Evolutionary conservation across 2,888 invertebrate species (phyloP).

Genomic region (Tineola bisselliella): DNA sequence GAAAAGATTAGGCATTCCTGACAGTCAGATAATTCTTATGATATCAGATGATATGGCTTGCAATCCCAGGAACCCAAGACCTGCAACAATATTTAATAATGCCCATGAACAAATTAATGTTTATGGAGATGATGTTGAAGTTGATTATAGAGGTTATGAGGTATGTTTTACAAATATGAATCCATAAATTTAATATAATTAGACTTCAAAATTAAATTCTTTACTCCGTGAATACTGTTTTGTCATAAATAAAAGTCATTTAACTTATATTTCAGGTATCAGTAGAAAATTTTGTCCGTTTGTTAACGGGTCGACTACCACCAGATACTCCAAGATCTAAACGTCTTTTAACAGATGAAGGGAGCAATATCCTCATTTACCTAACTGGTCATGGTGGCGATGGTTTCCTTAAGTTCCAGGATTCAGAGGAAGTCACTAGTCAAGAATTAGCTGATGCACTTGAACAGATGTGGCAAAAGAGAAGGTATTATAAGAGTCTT

Average conservation of each 20-base stretch:
- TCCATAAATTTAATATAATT: background rate
- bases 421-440: constrained; percentile 98
- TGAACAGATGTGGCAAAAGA: constrained; percentile 99
- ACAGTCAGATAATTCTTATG: constrained; percentile 98
- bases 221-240: too few relatives aligned
- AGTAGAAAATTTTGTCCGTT: constrained; percentile 97
- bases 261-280: constrained; percentile 75
- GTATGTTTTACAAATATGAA: constrained; percentile 40
- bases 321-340: constrained; percentile 95
- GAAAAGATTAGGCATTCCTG: constrained; percentile 98
- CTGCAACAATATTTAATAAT: constrained; percentile 98
- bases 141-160: constrained; percentile 95
- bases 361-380: constrained; percentile 96
- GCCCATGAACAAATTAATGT: constrained; percentile 98
- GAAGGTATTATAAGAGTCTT: too few relatives aligned
- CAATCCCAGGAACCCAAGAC: constrained; percentile 96
- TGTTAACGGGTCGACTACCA: constrained; percentile 92
- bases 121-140: constrained; percentile 99
- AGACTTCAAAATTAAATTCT: background rate
- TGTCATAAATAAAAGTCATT: background rate
- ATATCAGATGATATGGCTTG: constrained; percentile 99
- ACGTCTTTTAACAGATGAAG: constrained; percentile 93
- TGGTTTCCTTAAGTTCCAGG: constrained; percentile 99
- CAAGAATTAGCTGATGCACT: constrained; percentile 98
- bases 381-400: constrained; percentile 98